Evolutionary conservation across 2,113 vertebrate species (phyloP).

Genomic region (Misgurnus anguillicaudatus): DNA sequence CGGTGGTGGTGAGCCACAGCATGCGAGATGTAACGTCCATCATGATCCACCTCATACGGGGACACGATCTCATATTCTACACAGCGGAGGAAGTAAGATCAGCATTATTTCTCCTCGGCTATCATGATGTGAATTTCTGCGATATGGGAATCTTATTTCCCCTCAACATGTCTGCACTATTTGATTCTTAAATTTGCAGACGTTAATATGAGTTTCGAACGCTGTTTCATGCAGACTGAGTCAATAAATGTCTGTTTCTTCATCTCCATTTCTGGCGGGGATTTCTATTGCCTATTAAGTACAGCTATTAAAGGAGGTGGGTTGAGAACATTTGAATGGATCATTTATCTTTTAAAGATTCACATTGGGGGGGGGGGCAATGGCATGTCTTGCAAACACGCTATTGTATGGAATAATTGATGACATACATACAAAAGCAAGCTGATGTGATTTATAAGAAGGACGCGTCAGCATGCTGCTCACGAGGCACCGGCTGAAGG

Average conservation of each 20-base stretch:
- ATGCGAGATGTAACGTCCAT: slow-evolving; percentile 79
- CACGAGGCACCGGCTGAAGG: not conserved
- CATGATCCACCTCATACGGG: slow-evolving; percentile 81
- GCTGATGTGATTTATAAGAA: not conserved
- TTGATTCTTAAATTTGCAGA: no score
- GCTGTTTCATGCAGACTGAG: no score
- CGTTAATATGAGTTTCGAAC: no score
- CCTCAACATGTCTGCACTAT: no score
- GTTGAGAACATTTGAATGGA: slow-evolving; percentile 5
- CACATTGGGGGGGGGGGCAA: not conserved
- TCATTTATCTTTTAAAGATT: not conserved
- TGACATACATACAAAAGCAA: not conserved
- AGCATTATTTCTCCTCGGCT: not conserved
- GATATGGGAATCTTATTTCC: not conserved
- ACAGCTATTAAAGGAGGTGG: not conserved
- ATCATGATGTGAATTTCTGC: not conserved
- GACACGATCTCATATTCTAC: slow-evolving; percentile 84
- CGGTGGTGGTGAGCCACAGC: slow-evolving; percentile 76
- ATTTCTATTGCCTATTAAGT: not conserved
- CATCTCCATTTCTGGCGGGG: not conserved
- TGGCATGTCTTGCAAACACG: not conserved
- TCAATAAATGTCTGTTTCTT: not conserved
- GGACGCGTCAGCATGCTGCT: not conserved
- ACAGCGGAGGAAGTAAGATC: slow-evolving; percentile 15
- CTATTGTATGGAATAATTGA: not conserved